Evolutionary conservation across 2,113 vertebrate genomes (phyloP).

Genomic region (Psammodynastes pulverulentus): DNA sequence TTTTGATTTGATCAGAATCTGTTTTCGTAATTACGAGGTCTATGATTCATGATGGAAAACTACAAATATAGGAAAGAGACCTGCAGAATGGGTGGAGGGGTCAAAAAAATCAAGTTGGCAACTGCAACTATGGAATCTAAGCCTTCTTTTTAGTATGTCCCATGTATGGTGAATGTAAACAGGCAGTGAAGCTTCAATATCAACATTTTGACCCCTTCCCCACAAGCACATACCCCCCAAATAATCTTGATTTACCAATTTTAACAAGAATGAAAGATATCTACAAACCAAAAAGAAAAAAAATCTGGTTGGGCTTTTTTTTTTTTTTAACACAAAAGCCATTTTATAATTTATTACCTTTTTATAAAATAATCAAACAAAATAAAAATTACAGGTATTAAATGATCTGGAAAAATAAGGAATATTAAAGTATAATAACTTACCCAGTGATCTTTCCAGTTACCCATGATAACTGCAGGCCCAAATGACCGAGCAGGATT

Average conservation of each 20-base stretch:
- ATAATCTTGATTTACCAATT: not conserved
- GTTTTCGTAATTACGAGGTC: not conserved
- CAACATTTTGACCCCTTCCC: not conserved
- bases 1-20: not conserved
- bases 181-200: not conserved
- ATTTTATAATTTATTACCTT: not conserved
- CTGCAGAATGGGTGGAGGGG: not conserved
- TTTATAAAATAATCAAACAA: not conserved
- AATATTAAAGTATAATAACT: constrained; percentile 34
- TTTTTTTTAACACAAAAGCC: not conserved
- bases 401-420: not conserved
- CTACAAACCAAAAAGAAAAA: not conserved
- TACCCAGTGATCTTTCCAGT: constrained; percentile 92
- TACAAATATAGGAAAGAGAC: not conserved
- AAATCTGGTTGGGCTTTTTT: not conserved
- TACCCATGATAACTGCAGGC: constrained; percentile 86
- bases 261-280: not conserved
- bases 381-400: not conserved
- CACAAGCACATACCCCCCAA: not conserved
- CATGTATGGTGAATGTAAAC: not conserved
- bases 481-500: constrained; percentile 93
- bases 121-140: not conserved
- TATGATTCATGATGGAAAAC: not conserved
- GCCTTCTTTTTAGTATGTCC: not conserved
- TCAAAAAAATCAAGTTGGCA: not conserved